Conservation (phyloP, 2,797 vertebrate genomes). For the Thaleichthys pacificus region DNA sequence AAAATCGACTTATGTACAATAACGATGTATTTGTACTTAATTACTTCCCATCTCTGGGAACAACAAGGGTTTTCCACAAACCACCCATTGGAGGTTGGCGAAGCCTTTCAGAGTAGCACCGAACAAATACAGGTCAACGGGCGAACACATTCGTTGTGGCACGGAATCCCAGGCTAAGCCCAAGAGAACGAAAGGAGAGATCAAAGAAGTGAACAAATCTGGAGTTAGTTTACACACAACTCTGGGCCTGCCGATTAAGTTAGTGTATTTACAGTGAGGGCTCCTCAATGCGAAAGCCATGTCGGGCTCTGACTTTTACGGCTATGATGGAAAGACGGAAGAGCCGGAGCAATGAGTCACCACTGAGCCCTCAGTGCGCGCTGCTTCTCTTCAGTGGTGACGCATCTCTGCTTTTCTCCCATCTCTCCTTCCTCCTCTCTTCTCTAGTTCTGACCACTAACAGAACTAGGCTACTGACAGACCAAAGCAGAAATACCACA, state of each 20-base stretch:
- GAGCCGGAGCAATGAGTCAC: slow-evolving; percentile 1
- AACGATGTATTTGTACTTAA: no score
- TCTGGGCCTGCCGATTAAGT: not conserved
- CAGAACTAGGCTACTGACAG: slow-evolving; percentile 17
- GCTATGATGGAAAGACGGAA: slow-evolving; percentile 5
- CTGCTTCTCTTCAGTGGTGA: not conserved
- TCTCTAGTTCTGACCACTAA: slow-evolving; percentile 42
- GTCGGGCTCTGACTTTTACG: not conserved
- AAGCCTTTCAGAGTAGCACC: not conserved
- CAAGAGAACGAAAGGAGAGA: not conserved
- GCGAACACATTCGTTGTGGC: not conserved
- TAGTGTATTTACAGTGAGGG: slow-evolving; percentile 7
- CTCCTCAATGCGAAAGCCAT: slow-evolving; percentile 14
- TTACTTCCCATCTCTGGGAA: not conserved
- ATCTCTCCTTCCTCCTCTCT: slow-evolving; percentile 21
- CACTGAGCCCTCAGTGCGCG: no score
- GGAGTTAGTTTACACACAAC: slow-evolving; percentile 9
- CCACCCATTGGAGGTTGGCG: not conserved
- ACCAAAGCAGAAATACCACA: slow-evolving; percentile 41
- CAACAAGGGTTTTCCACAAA: not conserved
- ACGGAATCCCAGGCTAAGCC: not conserved
- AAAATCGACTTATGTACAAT: no score
- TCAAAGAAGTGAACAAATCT: not conserved
- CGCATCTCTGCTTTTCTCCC: not conserved
- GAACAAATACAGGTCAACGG: not conserved